phyloP scores from a whole-genome alignment of 2,888 invertebrate genomes.

The Nomada ferruginata region DNA sequence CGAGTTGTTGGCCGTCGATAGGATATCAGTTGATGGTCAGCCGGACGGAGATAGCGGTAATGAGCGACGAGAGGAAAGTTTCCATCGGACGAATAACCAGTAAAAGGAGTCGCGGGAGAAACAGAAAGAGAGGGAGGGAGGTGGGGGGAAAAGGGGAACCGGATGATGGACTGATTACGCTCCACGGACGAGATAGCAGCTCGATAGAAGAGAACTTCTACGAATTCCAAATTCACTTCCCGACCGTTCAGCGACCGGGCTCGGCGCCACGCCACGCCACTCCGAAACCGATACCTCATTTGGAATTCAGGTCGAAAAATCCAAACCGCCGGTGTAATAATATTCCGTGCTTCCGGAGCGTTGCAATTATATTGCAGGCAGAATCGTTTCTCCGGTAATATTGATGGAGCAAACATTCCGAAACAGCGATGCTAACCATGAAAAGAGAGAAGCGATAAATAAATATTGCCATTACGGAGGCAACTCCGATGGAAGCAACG shows the following conservation, averaged over 20 bases:
- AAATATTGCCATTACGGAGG: too few species aligned
- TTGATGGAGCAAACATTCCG: too few species aligned
- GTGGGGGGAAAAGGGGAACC: conserved; percentile 40
- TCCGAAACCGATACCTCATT: too few species aligned
- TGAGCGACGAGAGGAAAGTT: conserved; percentile 78
- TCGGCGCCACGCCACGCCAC: background rate
- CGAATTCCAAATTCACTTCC: conserved; percentile 63
- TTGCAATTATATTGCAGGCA: too few species aligned
- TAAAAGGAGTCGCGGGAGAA: conserved; percentile 58
- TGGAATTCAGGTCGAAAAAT: too few species aligned
- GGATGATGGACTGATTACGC: conserved; percentile 70
- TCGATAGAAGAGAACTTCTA: conserved; percentile 61
- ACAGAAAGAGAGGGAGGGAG: conserved; percentile 10
- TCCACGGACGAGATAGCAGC: conserved; percentile 60
- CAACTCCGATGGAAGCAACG: too few species aligned
- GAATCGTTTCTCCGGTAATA: too few species aligned
- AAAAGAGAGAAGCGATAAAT: too few species aligned
- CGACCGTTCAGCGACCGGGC: conserved; percentile 44
- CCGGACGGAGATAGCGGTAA: conserved; percentile 74
- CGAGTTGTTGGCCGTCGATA: conserved; percentile 68
- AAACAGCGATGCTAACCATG: too few species aligned
- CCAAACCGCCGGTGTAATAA: background rate
- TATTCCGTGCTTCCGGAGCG: background rate
- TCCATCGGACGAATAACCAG: conserved; percentile 77
- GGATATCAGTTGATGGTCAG: conserved; percentile 77